Evolutionary conservation across 2,113 vertebrate genomes (phyloP).

Genomic region (Spermophilus dauricus): DNA sequence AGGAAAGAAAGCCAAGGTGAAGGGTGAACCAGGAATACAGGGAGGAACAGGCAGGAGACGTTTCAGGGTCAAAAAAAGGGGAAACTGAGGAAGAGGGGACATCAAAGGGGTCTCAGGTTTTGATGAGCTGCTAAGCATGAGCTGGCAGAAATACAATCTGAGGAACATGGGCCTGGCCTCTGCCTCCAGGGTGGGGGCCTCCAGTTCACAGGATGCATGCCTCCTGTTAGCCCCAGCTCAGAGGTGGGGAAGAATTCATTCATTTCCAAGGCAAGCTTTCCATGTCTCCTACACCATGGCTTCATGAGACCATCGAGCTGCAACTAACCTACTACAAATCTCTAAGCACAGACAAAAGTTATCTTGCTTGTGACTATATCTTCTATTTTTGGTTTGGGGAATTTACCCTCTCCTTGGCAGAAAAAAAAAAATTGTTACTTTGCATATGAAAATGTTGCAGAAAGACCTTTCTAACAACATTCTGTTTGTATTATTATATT

Average conservation of each 20-base stretch:
- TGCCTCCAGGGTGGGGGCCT: neutral
- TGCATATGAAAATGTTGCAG: conserved; percentile 79
- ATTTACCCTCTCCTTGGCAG: conserved; percentile 68
- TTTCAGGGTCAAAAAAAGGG: neutral
- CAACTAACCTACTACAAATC: conserved; percentile 28
- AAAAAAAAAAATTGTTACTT: conserved; percentile 63
- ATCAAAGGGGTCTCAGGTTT: neutral
- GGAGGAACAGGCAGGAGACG: neutral
- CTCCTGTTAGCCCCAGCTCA: neutral
- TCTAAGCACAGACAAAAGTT: conserved; percentile 68
- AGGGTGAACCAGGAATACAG: neutral
- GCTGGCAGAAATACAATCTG: neutral
- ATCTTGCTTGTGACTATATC: conserved; percentile 63
- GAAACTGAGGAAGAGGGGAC: neutral
- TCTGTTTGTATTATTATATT: neutral
- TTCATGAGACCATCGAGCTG: neutral
- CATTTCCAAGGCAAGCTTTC: neutral
- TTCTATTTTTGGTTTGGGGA: conserved; percentile 76
- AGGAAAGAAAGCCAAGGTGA: neutral
- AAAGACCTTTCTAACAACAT: conserved; percentile 80
- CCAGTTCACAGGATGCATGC: accelerated
- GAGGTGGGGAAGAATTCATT: neutral
- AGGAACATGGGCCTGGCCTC: neutral
- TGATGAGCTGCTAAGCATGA: neutral
- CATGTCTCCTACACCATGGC: neutral